Evolutionary conservation across 2,888 invertebrate species (phyloP), one percentile per base, ranked within the genome.

Genomic region (Cryptocephalus primarius): DNA sequence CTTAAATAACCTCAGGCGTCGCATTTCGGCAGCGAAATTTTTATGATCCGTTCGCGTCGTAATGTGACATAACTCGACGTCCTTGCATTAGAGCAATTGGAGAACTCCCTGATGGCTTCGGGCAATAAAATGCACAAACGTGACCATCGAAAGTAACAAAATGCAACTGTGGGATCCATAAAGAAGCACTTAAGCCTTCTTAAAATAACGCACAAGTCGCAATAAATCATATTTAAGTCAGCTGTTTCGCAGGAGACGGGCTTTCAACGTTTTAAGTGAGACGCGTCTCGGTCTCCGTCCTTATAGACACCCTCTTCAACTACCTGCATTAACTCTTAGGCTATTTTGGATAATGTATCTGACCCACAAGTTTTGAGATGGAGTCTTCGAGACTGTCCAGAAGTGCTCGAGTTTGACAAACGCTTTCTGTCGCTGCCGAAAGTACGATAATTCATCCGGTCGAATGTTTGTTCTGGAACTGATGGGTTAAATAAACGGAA

Each of bases 191-290:
- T 59, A 60, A 56, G 55, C 39, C 47, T 49, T 54, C 60, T 62
- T 59, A 59, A 62, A 63, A 61, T 61, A 62, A 62, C 61, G 53
- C 55, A 49, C 56, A 52, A 55, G 50, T 55, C 54, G 52, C 57
- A 49, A 60, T 63, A 64, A 63, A 64, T 64, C 63, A 64, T 64
- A 62, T 62, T 60, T 55, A 56, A 59, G 63, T 64, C 64, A 64
- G 64, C 64, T 64, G 64, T 57, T 58, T 55, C 22, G 22, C 22
- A 22, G 22, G 22, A 54, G 60, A 58, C 48, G 55, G 58, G 60
- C 61, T 62, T 62, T 64, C 61, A 62, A 49, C 61, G 54, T 57
- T 58, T 56, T 60, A 54, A 52, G 55, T 54, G 53, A 48, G 51
- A 55, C 56, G 58, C 48, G 51, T 52, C 55, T 51, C 60, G 62